Base-by-base conservation (phyloP, 2,113 vertebrate genomes). In the Apus apus region DNA sequence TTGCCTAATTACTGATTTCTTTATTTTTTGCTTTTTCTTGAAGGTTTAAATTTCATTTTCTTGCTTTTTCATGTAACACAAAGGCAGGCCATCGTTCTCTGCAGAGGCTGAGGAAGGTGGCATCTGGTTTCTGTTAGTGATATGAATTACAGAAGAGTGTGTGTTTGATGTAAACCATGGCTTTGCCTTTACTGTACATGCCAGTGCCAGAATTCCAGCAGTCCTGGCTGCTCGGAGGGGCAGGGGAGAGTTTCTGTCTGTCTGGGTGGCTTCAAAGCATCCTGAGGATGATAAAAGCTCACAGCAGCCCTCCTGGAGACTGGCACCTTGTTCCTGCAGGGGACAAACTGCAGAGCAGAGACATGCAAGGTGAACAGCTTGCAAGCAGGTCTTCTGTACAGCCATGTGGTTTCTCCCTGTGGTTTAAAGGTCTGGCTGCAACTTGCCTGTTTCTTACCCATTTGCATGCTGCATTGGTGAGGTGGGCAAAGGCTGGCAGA, bases 41-140 rank as follows among this genome's bases (percentile, higher is more conserved):
- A 66, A 72, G 73, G 92, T 75, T 94, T 93, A 62, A 65, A 67
- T 95, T 95, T 94, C 86, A 29, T 94, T 92, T 93, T 96, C 90
- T 90, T 89, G 84, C 90, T 87, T 76, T 58, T 94, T 85, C 87
- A 34, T 96, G 83, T 86, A 92, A 71, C 1, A 57, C 65, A 75
- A 88, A 95, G 90, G 86, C 96, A 93, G 60, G 72, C 85, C n/a
- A 32, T 92, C 43, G 0, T 61, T 89, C 87, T 95, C 22, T 73
- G 74, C 60, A 87, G 92, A 34, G 93, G 26, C 87, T 57, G 86
- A 58, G 74, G 81, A 89, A 70, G 96, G 71, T 97, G 96, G 95
- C 93, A 96, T 96, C 96, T 97, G 96, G 94, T 95, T 96, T 95
- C 30, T 94, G 95, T 96, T 97, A 97, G 96, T 79, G 94, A 95